phyloP scores from a whole-genome alignment of 2,888 invertebrate genomes.

The Drosophila barbarae region DNA sequence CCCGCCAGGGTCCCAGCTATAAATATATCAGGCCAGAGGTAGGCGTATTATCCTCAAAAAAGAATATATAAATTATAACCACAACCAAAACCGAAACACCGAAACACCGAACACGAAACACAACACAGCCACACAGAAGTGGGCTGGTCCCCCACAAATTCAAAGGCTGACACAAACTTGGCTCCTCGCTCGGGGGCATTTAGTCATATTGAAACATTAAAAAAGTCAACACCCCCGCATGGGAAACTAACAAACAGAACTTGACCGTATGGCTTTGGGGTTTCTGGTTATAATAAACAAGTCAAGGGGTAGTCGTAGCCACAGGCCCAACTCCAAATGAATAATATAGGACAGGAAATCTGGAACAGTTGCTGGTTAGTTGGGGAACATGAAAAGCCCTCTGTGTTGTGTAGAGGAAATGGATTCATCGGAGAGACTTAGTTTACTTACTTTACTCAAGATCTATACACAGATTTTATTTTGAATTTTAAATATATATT shows the following conservation, averaged over 20 bases:
- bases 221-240: constrained; percentile 76
- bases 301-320: constrained; percentile 46
- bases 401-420: background rate
- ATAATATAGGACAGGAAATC: constrained; percentile 32
- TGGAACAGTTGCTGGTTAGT: constrained; percentile 14
- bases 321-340: constrained; percentile 22
- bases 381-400: constrained; percentile 11
- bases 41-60: constrained; percentile 21
- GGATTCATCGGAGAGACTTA: background rate
- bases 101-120: constrained; percentile 47
- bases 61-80: constrained; percentile 20
- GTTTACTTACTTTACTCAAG: background rate
- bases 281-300: constrained; percentile 58
- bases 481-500: background rate
- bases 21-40: constrained; percentile 43
- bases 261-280: constrained; percentile 58
- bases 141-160: constrained; percentile 46
- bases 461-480: background rate
- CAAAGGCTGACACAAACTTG: constrained; percentile 34
- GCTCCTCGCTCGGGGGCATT: constrained; percentile 55
- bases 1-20: constrained; percentile 43
- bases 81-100: constrained; percentile 29
- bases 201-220: constrained; percentile 76
- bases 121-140: constrained; percentile 34
- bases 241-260: constrained; percentile 56